Evolutionary conservation across 2,888 invertebrate species (phyloP).

Genomic region (Dorcus hopei): DNA sequence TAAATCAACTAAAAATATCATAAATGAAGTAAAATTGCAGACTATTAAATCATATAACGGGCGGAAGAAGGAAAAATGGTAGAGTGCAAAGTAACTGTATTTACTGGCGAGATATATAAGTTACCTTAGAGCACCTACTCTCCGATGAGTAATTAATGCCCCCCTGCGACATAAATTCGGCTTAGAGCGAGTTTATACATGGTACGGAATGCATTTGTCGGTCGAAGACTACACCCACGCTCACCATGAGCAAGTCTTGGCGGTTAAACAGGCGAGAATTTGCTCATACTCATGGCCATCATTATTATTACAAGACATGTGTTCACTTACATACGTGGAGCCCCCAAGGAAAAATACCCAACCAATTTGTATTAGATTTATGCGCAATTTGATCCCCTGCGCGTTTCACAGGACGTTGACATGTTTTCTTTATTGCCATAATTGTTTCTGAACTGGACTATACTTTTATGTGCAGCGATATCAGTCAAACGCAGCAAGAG

Average conservation of each 20-base stretch:
- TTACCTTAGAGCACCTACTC: no score
- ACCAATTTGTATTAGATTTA: slow-evolving; percentile 1
- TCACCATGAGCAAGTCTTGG: background rate
- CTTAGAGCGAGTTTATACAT: background rate
- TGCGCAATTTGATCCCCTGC: background rate
- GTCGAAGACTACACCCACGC: background rate
- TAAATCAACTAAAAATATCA: no score
- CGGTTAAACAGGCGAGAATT: background rate
- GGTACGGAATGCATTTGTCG: background rate
- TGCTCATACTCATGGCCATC: background rate
- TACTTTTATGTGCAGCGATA: no score
- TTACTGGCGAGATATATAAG: no score
- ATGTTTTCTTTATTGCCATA: background rate
- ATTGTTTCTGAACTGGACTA: no score
- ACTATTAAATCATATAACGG: no score
- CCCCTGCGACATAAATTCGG: background rate
- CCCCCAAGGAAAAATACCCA: background rate
- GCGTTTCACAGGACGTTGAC: background rate
- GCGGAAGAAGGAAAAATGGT: no score
- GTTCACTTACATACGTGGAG: background rate
- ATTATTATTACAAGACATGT: background rate
- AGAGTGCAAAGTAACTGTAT: no score
- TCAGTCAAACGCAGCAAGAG: no score
- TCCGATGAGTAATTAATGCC: no score
- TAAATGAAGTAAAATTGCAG: no score